phyloP scores from a whole-genome alignment of 2,113 vertebrate genomes.

The Neotoma lepida region DNA sequence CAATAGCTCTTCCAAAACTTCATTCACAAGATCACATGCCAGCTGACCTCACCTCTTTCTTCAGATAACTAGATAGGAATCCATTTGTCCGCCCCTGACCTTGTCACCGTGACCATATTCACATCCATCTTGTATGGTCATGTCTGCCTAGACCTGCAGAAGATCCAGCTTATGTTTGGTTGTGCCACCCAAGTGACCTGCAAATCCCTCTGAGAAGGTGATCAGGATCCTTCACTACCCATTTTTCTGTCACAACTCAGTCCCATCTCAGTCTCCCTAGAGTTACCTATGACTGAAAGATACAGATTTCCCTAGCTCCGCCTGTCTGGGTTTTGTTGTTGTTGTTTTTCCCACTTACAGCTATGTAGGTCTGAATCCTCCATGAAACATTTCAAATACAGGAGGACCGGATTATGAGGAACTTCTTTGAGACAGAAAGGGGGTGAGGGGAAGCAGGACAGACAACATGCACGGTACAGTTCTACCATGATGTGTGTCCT shows the following conservation, averaged over 20 bases:
- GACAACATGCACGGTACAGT: rapidly evolving
- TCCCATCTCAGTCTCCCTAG: not conserved
- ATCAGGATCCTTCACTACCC: not conserved
- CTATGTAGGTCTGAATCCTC: not conserved
- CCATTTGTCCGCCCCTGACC: not conserved
- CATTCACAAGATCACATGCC: not conserved
- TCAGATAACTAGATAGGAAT: not conserved
- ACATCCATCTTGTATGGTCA: not conserved
- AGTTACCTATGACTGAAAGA: not conserved
- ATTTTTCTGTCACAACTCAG: not conserved
- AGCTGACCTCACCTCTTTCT: not conserved
- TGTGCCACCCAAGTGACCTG: not conserved
- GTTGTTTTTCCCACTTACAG: not conserved
- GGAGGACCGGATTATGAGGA: not conserved
- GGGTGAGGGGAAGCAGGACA: not conserved
- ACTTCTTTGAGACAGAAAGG: not conserved
- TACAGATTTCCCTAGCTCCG: not conserved
- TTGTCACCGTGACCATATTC: not conserved
- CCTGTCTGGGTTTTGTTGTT: not conserved
- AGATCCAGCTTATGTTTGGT: not conserved
- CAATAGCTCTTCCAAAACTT: no score
- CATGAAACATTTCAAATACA: not conserved
- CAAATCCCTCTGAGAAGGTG: not conserved
- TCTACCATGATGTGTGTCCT: not conserved
- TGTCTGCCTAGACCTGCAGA: not conserved